phyloP scores from a whole-genome alignment of 2,797 vertebrate genomes.

The Poecilia gillii region DNA sequence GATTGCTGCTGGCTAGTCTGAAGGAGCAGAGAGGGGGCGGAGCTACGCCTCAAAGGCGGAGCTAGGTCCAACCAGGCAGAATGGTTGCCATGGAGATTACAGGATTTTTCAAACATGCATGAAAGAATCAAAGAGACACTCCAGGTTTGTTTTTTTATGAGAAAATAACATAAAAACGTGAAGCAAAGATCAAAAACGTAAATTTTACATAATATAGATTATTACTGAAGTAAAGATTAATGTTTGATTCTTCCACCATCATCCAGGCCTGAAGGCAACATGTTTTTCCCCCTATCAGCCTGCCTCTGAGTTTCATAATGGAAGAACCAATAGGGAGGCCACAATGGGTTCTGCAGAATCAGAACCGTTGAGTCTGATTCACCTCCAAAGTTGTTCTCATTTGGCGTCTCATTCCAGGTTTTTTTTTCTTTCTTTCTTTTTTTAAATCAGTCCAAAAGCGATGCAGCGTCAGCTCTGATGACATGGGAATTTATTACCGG shows the following conservation, averaged over 20 bases:
- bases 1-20: too few species aligned
- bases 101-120: too few species aligned
- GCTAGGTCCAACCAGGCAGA: too few species aligned
- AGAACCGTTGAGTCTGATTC: slow-evolving; percentile 37
- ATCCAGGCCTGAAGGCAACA: slow-evolving; percentile 34
- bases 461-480: slow-evolving; percentile 16
- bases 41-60: too few species aligned
- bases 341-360: slow-evolving; percentile 42
- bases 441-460: slow-evolving; percentile 36
- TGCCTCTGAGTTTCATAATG: slow-evolving; percentile 29
- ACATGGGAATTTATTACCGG: slow-evolving; percentile 50
- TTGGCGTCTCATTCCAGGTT: slow-evolving; percentile 32
- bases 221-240: slow-evolving; percentile 56
- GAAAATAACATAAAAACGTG: too few species aligned
- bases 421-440: too few species aligned
- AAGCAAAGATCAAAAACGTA: too few species aligned
- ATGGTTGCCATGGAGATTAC: too few species aligned
- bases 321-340: slow-evolving; percentile 50
- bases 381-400: slow-evolving; percentile 26
- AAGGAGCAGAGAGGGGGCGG: too few species aligned
- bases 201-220: background rate
- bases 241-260: slow-evolving; percentile 28
- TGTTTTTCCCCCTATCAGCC: slow-evolving; percentile 3
- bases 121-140: too few species aligned
- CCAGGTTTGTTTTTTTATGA: too few species aligned